Conservation (phyloP, 2,797 vertebrate genomes). For the Gila robusta region DNA sequence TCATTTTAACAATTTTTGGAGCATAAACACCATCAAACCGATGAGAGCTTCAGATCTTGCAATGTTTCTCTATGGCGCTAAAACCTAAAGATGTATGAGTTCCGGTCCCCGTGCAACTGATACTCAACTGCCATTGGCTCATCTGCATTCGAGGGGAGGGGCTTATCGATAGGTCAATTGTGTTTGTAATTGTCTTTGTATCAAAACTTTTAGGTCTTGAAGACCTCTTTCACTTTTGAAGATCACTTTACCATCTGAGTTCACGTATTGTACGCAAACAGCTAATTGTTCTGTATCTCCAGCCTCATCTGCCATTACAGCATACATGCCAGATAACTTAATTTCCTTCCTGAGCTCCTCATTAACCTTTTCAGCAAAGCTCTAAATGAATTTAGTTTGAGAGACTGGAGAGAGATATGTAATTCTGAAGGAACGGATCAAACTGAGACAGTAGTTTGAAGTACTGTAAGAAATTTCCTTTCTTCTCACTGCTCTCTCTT, state of each 20-base stretch:
- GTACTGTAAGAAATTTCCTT: no score
- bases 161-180: no score
- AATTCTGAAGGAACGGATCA: not conserved
- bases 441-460: not conserved
- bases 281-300: not conserved
- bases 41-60: no score
- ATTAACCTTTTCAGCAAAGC: not conserved
- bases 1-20: no score
- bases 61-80: no score
- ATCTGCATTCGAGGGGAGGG: no score
- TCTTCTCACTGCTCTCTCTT: no score
- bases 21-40: no score
- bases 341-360: not conserved
- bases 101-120: no score
- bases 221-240: not conserved
- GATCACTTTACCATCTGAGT: not conserved
- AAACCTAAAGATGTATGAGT: no score
- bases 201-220: not conserved
- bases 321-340: not conserved
- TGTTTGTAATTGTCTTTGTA: not conserved
- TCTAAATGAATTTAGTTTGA: slow-evolving; percentile 19
- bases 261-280: not conserved
- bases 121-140: no score
- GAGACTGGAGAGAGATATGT: slow-evolving; percentile 13
- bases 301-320: slow-evolving; percentile 17